phyloP scores from a whole-genome alignment of 1,140 invertebrate species.

The Leucophenga varia region DNA sequence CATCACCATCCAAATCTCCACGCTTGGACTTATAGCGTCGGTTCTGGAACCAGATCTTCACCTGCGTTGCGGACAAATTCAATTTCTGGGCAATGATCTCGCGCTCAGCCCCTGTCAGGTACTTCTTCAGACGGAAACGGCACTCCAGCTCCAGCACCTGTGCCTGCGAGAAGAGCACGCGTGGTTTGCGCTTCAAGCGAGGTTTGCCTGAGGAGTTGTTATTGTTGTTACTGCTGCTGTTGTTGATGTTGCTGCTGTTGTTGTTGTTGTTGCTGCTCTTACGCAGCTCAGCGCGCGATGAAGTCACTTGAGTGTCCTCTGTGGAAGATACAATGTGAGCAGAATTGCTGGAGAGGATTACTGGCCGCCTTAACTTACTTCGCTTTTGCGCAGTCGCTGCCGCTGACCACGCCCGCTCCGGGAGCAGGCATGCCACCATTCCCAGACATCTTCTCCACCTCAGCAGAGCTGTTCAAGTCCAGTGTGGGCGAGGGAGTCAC shows the following conservation, averaged over 20 bases:
- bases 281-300: conserved; percentile 67
- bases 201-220: conserved; percentile 61
- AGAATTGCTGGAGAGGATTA: conserved; percentile 11
- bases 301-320: conserved; percentile 59
- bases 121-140: conserved; percentile 89
- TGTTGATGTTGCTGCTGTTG: too few species aligned
- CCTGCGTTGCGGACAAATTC: conserved; percentile 87
- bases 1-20: conserved; percentile 67
- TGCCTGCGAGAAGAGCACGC: conserved; percentile 91
- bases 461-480: conserved; percentile 47
- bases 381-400: conserved; percentile 28
- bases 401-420: too few species aligned
- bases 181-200: conserved; percentile 81
- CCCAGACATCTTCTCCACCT: conserved; percentile 37
- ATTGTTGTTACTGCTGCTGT: too few species aligned
- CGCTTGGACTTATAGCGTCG: conserved; percentile 89
- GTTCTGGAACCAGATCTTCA: conserved; percentile 93
- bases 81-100: conserved; percentile 85
- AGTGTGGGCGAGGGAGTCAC: conserved; percentile 51
- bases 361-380: conserved; percentile 24
- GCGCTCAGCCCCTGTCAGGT: conserved; percentile 91
- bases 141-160: conserved; percentile 92
- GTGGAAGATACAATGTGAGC: not conserved
- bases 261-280: too few species aligned
- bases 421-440: conserved; percentile 19